A percentile compares a stretch with the other conserved stretches of the same genome.
phyloP scores from a whole-genome alignment of 2,888 invertebrate genomes.

The Drosophila emarginata region DNA sequence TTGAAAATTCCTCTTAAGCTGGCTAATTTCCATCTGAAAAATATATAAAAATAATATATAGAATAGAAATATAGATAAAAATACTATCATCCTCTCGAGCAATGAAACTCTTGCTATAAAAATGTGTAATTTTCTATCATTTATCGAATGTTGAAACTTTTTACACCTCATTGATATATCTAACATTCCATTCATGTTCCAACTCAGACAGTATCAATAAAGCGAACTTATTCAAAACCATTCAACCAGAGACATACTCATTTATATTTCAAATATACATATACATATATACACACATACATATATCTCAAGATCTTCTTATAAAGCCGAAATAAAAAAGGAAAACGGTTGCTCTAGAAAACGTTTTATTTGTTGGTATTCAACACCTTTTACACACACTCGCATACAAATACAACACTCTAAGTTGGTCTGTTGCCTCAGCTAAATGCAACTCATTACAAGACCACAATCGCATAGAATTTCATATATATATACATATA shows the following conservation, averaged over 20 bases:
- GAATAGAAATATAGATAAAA: too few species aligned
- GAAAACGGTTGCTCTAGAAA: slow-evolving; percentile 1
- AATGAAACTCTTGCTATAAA: too few species aligned
- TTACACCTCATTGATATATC: background rate
- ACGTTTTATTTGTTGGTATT: slow-evolving; percentile 1
- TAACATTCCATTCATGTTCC: background rate
- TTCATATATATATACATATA: slow-evolving; percentile 17
- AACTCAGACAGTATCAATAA: background rate
- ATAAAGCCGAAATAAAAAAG: background rate
- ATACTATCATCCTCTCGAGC: too few species aligned
- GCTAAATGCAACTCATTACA: slow-evolving; percentile 72
- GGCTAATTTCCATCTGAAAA: too few species aligned
- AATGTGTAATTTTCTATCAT: background rate
- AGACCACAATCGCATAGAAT: slow-evolving; percentile 46
- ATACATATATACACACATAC: too few species aligned
- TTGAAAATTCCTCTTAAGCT: too few species aligned
- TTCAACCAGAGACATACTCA: background rate
- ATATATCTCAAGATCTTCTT: background rate
- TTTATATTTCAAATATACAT: background rate
- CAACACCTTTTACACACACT: slow-evolving; percentile 1
- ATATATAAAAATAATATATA: too few species aligned
- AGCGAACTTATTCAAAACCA: background rate
- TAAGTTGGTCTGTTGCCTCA: slow-evolving; percentile 3
- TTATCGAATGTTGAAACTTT: background rate
- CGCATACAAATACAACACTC: slow-evolving; percentile 1